Evolutionary conservation across 2,888 invertebrate genomes (phyloP).

Genomic region (Orthonevra nobilis): DNA sequence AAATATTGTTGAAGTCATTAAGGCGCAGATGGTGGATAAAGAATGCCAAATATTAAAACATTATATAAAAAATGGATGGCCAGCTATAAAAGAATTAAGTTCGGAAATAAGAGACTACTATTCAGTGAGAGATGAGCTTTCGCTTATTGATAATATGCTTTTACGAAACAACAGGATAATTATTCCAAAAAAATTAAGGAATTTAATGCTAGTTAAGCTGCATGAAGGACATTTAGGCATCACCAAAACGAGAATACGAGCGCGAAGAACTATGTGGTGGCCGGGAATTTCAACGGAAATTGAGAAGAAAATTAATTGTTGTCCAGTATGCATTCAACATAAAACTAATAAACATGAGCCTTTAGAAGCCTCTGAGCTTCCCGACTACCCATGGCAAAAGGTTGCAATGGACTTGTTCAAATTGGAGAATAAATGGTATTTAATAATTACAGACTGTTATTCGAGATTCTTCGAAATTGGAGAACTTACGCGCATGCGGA

Average conservation of each 20-base stretch:
- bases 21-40: background rate
- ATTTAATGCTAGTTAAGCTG: background rate
- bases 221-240: constrained; percentile 3
- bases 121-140: background rate
- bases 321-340: background rate
- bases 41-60: background rate
- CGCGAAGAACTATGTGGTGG: constrained; percentile 10
- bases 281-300: background rate
- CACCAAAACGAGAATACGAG: constrained; percentile 5
- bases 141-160: background rate
- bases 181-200: background rate
- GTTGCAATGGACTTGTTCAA: constrained; percentile 18
- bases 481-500: background rate
- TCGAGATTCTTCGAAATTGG: background rate
- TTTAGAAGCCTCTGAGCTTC: background rate
- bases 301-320: background rate
- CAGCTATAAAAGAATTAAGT: background rate
- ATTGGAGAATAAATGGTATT: background rate
- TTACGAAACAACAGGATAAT: background rate
- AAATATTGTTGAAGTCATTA: constrained; percentile 5
- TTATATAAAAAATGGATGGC: background rate
- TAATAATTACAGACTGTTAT: constrained; percentile 1
- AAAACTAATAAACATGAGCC: background rate
- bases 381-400: constrained; percentile 7
- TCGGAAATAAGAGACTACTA: background rate